Percentiles rank a stretch among this genome's conserved stretches.
Evolutionary conservation across 2,113 vertebrate species (phyloP).

Genomic region (Jacana jacana): DNA sequence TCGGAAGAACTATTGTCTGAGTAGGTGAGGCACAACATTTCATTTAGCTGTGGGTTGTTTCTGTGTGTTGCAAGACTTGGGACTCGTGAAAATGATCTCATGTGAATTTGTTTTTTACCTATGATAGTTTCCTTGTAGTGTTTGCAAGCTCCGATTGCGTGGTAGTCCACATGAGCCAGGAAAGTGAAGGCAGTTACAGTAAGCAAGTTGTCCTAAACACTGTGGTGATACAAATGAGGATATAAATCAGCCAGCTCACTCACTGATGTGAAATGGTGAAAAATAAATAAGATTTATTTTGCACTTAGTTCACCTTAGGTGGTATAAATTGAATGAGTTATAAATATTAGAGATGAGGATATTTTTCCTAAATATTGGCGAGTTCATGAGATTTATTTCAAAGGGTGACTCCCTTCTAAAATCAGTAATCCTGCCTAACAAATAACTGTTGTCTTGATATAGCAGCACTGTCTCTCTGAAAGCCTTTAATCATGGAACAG

Average conservation of each 20-base stretch:
- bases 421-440: not conserved
- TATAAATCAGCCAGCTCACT: not conserved
- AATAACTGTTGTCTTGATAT: not conserved
- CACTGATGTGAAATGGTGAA: not conserved
- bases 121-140: not conserved
- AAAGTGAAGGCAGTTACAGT: not conserved
- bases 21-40: not conserved
- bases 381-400: not conserved
- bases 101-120: not conserved
- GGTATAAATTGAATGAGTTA: not conserved
- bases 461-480: not conserved
- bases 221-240: not conserved
- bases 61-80: not conserved
- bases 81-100: not conserved
- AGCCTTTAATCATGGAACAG: not conserved
- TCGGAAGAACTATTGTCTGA: not conserved
- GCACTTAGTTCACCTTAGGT: not conserved
- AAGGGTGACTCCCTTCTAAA: not conserved
- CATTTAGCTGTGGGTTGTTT: not conserved
- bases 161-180: not conserved
- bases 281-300: not conserved
- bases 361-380: not conserved
- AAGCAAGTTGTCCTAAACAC: not conserved
- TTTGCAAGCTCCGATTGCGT: not conserved
- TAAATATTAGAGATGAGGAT: not conserved